Evolutionary conservation across 2,113 vertebrate species (phyloP).

Genomic region (Beaufortia kweichowensis): DNA sequence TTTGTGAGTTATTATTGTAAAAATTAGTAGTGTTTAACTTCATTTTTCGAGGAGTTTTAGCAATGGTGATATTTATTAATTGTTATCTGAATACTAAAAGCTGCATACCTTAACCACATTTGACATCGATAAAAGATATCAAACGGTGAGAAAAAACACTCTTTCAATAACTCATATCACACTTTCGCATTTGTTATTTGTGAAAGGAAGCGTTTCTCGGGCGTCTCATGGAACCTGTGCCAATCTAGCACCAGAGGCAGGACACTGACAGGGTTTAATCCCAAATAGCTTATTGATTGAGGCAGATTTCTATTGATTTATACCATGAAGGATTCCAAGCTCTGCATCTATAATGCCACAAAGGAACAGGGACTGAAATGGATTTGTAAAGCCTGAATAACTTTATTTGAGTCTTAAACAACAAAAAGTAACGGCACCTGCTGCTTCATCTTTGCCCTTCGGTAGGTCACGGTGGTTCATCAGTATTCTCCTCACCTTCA

Average conservation of each 20-base stretch:
- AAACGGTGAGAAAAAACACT: not conserved
- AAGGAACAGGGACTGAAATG: slow-evolving; percentile 30
- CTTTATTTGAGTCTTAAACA: slow-evolving; percentile 52
- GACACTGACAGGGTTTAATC: slow-evolving; percentile 53
- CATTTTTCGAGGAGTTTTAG: not conserved
- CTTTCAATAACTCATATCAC: not conserved
- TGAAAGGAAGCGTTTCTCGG: slow-evolving; percentile 25
- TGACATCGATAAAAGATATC: not conserved
- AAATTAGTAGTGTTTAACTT: not conserved
- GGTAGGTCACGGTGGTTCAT: slow-evolving; percentile 10
- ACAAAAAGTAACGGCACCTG: slow-evolving; percentile 25
- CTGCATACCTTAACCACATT: not conserved
- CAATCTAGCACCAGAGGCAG: slow-evolving; percentile 18
- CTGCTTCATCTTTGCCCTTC: slow-evolving; percentile 27
- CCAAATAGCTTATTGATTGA: slow-evolving; percentile 67
- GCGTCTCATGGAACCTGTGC: slow-evolving; percentile 18
- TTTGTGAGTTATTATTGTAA: not conserved
- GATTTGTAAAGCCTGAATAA: slow-evolving; percentile 58
- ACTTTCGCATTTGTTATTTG: slow-evolving; percentile 35
- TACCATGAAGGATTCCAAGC: slow-evolving; percentile 51
- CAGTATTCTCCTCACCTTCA: slow-evolving; percentile 41
- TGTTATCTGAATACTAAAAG: not conserved
- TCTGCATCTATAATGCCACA: slow-evolving; percentile 37
- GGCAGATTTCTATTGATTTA: slow-evolving; percentile 54
- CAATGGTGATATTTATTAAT: not conserved